Percentiles rank a stretch among this genome's conserved stretches.
Evolutionary conservation across 2,888 invertebrate genomes (phyloP).

Genomic region (Coremacera marginata): DNA sequence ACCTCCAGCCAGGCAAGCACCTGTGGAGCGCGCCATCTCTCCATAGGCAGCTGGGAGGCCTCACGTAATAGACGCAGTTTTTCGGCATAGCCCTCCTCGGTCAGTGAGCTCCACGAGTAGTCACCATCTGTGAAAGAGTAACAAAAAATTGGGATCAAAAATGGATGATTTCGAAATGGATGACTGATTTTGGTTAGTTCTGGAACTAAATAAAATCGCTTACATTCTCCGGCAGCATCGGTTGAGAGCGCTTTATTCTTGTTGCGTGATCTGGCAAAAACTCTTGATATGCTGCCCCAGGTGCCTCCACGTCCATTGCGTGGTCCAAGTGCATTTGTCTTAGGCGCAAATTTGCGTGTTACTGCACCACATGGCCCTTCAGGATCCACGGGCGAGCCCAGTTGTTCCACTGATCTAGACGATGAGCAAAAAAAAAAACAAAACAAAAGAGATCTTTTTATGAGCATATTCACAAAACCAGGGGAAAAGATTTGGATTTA

Average conservation of each 20-base stretch:
- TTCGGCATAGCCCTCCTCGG: constrained; percentile 68
- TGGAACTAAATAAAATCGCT: constrained; percentile 50
- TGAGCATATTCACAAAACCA: too few species aligned
- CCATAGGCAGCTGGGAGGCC: constrained; percentile 86
- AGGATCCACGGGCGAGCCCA: constrained; percentile 82
- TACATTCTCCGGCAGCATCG: constrained; percentile 73
- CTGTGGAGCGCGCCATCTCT: constrained; percentile 92
- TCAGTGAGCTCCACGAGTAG: constrained; percentile 68
- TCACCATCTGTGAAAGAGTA: constrained; percentile 58
- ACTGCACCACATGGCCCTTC: constrained; percentile 74
- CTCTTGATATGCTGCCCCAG: constrained; percentile 92
- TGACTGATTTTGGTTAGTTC: too few species aligned
- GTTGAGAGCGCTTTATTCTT: constrained; percentile 76
- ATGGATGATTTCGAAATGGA: not conserved
- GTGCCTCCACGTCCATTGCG: constrained; percentile 79
- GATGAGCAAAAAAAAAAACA: not conserved
- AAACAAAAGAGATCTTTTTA: too few species aligned
- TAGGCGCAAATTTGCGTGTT: constrained; percentile 65
- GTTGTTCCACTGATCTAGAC: constrained; percentile 76
- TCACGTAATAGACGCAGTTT: constrained; percentile 76
- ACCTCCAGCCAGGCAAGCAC: constrained; percentile 96
- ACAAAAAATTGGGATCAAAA: not conserved
- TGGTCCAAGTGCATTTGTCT: constrained; percentile 66
- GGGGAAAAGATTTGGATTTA: too few species aligned
- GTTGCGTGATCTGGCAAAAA: constrained; percentile 87